Evolutionary conservation across 2,113 vertebrate genomes (phyloP).

Genomic region (Orthonyx spaldingii): DNA sequence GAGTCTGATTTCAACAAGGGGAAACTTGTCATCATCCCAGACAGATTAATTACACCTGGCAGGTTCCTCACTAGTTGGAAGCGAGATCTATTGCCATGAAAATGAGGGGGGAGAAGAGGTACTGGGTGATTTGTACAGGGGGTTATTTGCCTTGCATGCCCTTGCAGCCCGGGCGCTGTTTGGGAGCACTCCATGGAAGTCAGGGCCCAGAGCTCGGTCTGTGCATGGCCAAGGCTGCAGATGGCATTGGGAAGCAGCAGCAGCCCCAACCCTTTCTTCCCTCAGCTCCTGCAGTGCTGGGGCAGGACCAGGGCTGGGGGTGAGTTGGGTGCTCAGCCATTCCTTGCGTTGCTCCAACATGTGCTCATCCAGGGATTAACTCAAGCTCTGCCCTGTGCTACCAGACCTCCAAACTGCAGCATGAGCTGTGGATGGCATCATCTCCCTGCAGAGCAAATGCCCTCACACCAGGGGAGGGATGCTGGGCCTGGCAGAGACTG

Average conservation of each 20-base stretch:
- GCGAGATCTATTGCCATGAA: not conserved
- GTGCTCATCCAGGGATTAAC: not conserved
- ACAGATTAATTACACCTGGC: conserved; percentile 13
- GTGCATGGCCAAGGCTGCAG: not conserved
- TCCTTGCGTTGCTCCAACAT: not conserved
- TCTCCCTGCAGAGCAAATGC: not conserved
- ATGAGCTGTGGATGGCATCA: not conserved
- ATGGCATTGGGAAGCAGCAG: not conserved
- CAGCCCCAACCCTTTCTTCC: not conserved
- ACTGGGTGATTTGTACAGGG: not conserved
- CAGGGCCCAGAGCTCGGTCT: not conserved
- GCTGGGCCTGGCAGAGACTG: not conserved
- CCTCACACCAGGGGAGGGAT: not conserved
- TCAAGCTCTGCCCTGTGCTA: not conserved
- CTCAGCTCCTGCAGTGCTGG: not conserved
- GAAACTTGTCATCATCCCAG: not conserved
- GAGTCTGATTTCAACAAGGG: not conserved
- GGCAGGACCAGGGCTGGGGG: accelerated
- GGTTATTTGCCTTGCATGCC: not conserved
- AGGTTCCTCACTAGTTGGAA: not conserved
- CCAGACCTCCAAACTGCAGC: not conserved
- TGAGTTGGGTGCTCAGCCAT: not conserved
- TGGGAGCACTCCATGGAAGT: not conserved
- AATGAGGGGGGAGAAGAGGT: not conserved
- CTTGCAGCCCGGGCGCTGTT: not conserved